Evolutionary conservation across 2,113 vertebrate species (phyloP).

Genomic region (Erythrolamprus reginae): DNA sequence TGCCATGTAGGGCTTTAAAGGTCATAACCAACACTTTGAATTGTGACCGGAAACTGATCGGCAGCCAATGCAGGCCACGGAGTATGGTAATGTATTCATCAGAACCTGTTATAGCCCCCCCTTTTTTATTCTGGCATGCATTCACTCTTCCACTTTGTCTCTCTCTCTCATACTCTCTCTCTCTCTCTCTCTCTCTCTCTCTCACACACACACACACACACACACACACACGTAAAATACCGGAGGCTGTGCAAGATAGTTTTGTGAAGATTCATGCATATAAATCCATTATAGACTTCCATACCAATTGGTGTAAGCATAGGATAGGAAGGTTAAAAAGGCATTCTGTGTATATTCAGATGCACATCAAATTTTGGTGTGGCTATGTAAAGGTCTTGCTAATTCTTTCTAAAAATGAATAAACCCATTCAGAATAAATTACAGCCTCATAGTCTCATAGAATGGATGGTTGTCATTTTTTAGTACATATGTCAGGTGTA

Average conservation of each 20-base stretch:
- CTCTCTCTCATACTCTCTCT: too few relatives aligned
- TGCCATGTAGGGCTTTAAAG: too few relatives aligned
- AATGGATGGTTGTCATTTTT: not conserved
- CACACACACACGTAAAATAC: not conserved
- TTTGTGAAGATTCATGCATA: not conserved
- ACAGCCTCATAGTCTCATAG: not conserved
- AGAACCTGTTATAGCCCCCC: not conserved
- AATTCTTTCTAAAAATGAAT: not conserved
- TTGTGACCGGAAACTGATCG: too few relatives aligned
- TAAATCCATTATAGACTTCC: not conserved
- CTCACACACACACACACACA: too few relatives aligned
- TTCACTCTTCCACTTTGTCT: not conserved
- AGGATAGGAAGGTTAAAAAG: not conserved
- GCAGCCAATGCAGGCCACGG: too few relatives aligned
- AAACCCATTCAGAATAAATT: not conserved
- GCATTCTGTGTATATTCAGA: not conserved
- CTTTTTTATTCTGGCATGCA: not conserved
- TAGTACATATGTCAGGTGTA: not conserved
- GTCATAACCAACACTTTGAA: too few relatives aligned
- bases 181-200: not conserved
- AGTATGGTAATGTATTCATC: not conserved
- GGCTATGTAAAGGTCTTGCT: too few relatives aligned
- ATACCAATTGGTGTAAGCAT: not conserved
- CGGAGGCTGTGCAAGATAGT: not conserved
- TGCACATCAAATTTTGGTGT: not conserved